Conservation (phyloP, 2,888 invertebrate genomes). For the Junonia oenone region DNA sequence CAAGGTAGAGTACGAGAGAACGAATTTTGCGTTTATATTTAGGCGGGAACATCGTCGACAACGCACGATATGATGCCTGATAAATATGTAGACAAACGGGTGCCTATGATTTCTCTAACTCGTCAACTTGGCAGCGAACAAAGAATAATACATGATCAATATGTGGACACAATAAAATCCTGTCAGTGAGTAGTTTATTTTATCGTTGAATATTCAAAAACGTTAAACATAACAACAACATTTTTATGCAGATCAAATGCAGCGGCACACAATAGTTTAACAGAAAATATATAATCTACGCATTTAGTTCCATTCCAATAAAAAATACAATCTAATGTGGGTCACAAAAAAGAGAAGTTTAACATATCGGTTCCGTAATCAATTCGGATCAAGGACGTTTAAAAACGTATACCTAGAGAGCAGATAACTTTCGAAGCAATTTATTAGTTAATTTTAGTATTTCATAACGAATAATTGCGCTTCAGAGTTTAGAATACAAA, state of each 20-base stretch:
- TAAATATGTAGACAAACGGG: slow-evolving; percentile 15
- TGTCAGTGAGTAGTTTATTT: neutral
- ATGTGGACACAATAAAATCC: neutral
- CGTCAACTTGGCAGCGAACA: neutral
- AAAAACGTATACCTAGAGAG: neutral
- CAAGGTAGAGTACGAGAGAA: slow-evolving; percentile 61
- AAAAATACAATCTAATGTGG: slow-evolving; percentile 2
- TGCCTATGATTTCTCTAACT: neutral
- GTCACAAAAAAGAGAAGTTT: neutral
- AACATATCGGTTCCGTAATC: slow-evolving; percentile 32
- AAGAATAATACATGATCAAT: neutral
- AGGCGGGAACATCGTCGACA: slow-evolving; percentile 47
- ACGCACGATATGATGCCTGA: slow-evolving; percentile 39
- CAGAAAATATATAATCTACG: neutral
- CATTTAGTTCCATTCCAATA: neutral
- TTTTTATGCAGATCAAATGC: neutral
- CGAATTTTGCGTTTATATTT: slow-evolving; percentile 65
- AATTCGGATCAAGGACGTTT: slow-evolving; percentile 40
- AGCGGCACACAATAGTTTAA: neutral
- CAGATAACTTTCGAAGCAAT: neutral
- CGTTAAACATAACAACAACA: neutral
- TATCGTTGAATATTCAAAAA: neutral
- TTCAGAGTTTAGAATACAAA: neutral
- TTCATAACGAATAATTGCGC: neutral
- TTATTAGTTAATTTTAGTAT: neutral